These are phyloP conservation scores for Herminia tarsipennalis DNA, from an alignment of 2,888 invertebrate species.

Conservation along the genomic window DNA sequence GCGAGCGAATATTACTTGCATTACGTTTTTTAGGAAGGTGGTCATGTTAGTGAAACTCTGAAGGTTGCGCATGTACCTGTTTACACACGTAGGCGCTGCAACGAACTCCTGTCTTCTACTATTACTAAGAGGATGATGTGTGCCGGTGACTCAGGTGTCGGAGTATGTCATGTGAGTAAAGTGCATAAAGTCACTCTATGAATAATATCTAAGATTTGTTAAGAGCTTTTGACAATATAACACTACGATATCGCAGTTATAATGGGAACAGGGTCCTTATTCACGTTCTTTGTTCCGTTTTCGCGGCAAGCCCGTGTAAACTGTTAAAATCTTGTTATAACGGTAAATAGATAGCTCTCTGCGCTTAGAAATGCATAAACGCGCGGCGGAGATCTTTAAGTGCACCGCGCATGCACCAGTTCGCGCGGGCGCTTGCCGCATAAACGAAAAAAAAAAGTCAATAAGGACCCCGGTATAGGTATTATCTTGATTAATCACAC, in stretches of 20 bases:
- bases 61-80: neutral
- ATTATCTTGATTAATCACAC: too few species aligned
- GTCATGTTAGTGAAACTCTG: neutral
- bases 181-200: too few species aligned
- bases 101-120: neutral
- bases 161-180: too few species aligned
- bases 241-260: too few species aligned
- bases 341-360: too few species aligned
- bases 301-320: too few species aligned
- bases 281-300: too few species aligned
- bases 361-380: too few species aligned
- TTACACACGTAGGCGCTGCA: neutral
- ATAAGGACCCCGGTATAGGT: neutral
- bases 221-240: neutral
- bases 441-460: neutral
- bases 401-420: neutral
- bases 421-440: neutral
- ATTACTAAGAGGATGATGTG: neutral
- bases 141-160: neutral
- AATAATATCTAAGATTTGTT: neutral
- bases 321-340: too few species aligned
- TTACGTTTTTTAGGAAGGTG: slow-evolving; percentile 37
- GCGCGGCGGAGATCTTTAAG: neutral
- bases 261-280: too few species aligned
- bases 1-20: too few species aligned